phyloP scores from a whole-genome alignment of 2,797 vertebrate genomes.

The Phalloptychus januarius region DNA sequence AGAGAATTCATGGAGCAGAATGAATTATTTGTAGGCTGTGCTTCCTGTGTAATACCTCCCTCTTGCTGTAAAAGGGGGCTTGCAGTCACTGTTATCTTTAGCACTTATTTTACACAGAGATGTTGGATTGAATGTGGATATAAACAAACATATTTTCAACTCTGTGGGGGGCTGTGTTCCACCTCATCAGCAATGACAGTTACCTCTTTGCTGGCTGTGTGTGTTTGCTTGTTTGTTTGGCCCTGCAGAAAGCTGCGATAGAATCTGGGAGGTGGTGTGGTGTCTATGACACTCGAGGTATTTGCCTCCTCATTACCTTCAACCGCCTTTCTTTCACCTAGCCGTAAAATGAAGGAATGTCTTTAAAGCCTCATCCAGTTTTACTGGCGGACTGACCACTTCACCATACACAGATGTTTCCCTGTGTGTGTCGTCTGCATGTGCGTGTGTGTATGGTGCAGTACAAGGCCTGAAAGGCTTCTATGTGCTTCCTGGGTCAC shows the following conservation, averaged over 20 bases:
- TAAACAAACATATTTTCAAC: slow-evolving; percentile 43
- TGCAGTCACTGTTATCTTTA: slow-evolving; percentile 1
- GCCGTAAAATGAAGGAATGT: slow-evolving; percentile 76
- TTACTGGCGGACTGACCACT: slow-evolving; percentile 74
- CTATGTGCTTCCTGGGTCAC: slow-evolving; percentile 53
- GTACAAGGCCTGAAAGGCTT: slow-evolving; percentile 11
- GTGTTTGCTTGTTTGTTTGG: slow-evolving; percentile 60
- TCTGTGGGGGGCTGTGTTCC: slow-evolving; percentile 54
- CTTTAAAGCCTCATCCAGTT: slow-evolving; percentile 80
- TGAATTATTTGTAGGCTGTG: background rate
- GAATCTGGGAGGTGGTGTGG: slow-evolving; percentile 55
- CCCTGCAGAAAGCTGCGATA: slow-evolving; percentile 66
- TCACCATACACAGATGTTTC: slow-evolving; percentile 78
- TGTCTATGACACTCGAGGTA: slow-evolving; percentile 54
- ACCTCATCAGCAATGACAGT: slow-evolving; percentile 73
- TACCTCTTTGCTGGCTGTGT: slow-evolving; percentile 57
- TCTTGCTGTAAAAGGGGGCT: background rate
- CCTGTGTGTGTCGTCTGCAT: slow-evolving; percentile 13
- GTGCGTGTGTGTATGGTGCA: slow-evolving; percentile 12
- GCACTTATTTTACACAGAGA: slow-evolving; percentile 9
- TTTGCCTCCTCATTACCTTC: slow-evolving; percentile 69
- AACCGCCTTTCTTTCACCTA: slow-evolving; percentile 58
- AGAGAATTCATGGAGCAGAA: background rate
- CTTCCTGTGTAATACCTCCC: background rate
- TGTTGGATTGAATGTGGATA: slow-evolving; percentile 14